These are phyloP conservation scores for Sabellastarte sp. DNA, from an alignment of 2,888 invertebrate species.

Conservation along the genomic window DNA sequence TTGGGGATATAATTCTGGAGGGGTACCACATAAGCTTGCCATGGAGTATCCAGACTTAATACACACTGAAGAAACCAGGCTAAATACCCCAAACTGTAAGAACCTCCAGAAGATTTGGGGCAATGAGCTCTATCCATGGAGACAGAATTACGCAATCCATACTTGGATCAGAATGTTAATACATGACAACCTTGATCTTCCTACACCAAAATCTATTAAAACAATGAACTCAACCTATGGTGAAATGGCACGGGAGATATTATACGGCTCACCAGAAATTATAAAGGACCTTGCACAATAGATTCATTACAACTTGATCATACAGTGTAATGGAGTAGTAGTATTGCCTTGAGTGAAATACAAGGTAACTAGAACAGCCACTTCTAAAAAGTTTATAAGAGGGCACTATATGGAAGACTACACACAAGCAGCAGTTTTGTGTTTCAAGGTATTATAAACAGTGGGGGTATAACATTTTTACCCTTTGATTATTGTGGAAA, in stretches of 20 bases:
- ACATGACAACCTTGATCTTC: slow-evolving; percentile 31
- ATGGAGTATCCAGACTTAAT: slow-evolving; percentile 30
- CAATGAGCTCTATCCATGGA: slow-evolving; percentile 25
- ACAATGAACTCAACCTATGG: slow-evolving; percentile 31
- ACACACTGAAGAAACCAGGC: slow-evolving; percentile 25
- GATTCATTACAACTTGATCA: too few species aligned
- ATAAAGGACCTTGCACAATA: too few species aligned
- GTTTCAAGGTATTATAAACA: too few species aligned
- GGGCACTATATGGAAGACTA: too few species aligned
- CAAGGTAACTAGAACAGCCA: too few species aligned
- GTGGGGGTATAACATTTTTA: too few species aligned
- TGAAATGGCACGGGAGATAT: slow-evolving; percentile 30
- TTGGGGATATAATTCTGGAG: slow-evolving; percentile 36
- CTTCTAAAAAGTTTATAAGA: too few species aligned
- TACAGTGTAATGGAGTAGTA: too few species aligned
- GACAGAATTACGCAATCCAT: slow-evolving; percentile 42
- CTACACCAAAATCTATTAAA: slow-evolving; percentile 30
- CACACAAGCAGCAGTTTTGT: too few species aligned
- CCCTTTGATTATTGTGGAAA: too few species aligned
- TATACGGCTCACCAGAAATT: slow-evolving; percentile 31
- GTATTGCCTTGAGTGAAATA: too few species aligned
- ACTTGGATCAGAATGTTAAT: slow-evolving; percentile 32
- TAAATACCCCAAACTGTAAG: slow-evolving; percentile 31
- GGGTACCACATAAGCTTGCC: slow-evolving; percentile 30
- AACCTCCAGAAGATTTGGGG: slow-evolving; percentile 34